Conservation (phyloP, 2,888 invertebrate species). For the Drosophila diplacantha region DNA sequence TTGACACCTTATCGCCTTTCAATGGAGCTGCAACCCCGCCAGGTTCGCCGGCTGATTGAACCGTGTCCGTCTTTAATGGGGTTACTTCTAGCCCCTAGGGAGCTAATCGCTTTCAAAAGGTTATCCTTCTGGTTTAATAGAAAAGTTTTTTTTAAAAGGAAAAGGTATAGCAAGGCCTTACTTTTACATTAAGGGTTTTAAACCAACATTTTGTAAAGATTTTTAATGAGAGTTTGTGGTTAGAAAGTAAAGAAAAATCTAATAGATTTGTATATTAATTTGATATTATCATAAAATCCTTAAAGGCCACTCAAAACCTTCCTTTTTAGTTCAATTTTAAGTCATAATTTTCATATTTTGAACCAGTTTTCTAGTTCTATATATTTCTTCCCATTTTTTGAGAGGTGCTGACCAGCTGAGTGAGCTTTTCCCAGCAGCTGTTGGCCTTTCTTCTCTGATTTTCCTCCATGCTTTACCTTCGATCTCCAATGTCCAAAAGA, state of each 20-base stretch:
- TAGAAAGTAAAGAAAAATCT: background rate
- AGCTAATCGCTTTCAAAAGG: slow-evolving; percentile 21
- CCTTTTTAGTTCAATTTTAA: background rate
- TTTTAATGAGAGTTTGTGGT: background rate
- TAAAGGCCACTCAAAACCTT: background rate
- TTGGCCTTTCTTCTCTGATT: background rate
- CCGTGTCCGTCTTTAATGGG: slow-evolving; percentile 29
- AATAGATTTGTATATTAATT: too few species aligned
- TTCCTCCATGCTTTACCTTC: background rate
- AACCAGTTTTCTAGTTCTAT: too few species aligned
- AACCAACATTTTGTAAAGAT: background rate
- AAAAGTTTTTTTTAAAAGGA: background rate
- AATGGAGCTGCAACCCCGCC: slow-evolving; percentile 38
- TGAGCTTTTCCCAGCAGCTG: slow-evolving; percentile 30
- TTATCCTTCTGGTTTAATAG: background rate
- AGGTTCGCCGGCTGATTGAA: slow-evolving; percentile 27
- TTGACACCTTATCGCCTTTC: slow-evolving; percentile 73
- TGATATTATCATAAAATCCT: too few species aligned
- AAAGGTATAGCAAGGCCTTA: background rate
- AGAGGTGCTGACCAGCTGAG: slow-evolving; percentile 10
- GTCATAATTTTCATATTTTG: too few species aligned
- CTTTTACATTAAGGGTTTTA: background rate
- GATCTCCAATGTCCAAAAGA: slow-evolving; percentile 19
- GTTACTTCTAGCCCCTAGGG: slow-evolving; percentile 19
- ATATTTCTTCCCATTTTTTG: background rate